Conservation (phyloP, 1,140 invertebrate species). For the Panagrolaimus sp. region DNA sequence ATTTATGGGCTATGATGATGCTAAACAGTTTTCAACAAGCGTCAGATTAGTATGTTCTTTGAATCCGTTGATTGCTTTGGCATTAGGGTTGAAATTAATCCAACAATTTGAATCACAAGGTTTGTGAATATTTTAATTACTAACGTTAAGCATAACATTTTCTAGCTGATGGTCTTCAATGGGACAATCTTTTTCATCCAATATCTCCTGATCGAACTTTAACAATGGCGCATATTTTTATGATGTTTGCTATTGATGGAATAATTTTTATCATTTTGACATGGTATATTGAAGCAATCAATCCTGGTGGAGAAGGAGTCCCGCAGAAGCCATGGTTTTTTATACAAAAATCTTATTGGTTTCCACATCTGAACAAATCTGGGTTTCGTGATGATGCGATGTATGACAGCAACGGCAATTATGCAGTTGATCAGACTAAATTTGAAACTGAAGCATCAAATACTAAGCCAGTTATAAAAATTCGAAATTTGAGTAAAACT, state of each 20-base stretch:
- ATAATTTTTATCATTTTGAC: slow-evolving; percentile 68
- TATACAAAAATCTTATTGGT: slow-evolving; percentile 63
- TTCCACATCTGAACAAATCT: slow-evolving; percentile 26
- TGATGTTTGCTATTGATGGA: slow-evolving; percentile 64
- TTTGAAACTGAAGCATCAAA: slow-evolving; percentile 64
- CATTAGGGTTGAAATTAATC: slow-evolving; percentile 36
- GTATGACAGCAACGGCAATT: slow-evolving; percentile 29
- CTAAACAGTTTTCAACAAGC: slow-evolving; percentile 29
- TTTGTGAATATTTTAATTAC: neutral
- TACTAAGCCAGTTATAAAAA: slow-evolving; percentile 64
- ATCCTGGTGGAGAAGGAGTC: slow-evolving; percentile 67
- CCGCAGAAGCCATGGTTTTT: slow-evolving; percentile 69
- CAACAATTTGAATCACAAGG: slow-evolving; percentile 41
- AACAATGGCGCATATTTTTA: no score
- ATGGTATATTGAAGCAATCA: slow-evolving; percentile 68
- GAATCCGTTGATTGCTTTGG: slow-evolving; percentile 44
- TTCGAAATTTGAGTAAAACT: slow-evolving; percentile 66
- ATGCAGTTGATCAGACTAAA: slow-evolving; percentile 28
- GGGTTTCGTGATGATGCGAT: slow-evolving; percentile 35
- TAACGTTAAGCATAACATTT: no score
- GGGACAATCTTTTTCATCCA: no score
- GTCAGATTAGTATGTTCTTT: slow-evolving; percentile 40
- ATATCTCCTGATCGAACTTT: no score
- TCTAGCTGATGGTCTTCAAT: no score
- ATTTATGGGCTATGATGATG: slow-evolving; percentile 36